Evolutionary conservation across 2,797 vertebrate genomes (phyloP), one percentile per base, ranked within the genome.

Genomic region (Clangula hyemalis): DNA sequence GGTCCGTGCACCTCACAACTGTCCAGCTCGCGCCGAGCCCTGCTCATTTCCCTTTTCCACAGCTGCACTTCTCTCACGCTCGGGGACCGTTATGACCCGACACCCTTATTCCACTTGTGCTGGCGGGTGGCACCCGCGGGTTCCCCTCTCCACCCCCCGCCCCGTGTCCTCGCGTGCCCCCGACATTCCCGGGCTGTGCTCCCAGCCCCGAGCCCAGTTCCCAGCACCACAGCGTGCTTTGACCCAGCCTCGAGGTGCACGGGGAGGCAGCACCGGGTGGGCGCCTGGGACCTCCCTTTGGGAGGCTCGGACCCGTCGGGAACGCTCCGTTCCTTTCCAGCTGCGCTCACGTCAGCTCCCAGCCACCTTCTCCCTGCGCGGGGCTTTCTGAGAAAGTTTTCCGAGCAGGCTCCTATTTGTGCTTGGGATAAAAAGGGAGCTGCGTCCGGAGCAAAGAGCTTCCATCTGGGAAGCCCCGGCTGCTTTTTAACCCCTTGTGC

Each of bases 311-410:
- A 0, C 14, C 2, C 24, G 30, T 30, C 1, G 0, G 5, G n/a
- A 34, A 2, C 0, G 1, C 51, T 32, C 81, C 2, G 13, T 41
- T 41, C 57, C 11, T 19, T 24, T 30, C 45, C 36, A 65, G 30
- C 91, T 57, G 60, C 1, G 0, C 27, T 3, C 1, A 5, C 1
- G 0, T 8, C 3, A 47, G 1, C 58, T 24, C 51, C 1, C 0
- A 13, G 34, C 27, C 8, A 0, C 45, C 0, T 54, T 18, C 4
- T 66, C 53, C 53, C 76, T 11, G 0, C 0, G 57, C 70, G 0
- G 4, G 84, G 34, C 49, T 36, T n/a, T 70, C 65, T 30, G 75
- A 58, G 69, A 56, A 30, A 70, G 6, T 24, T n/a, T n/a, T 30
- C 62, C 4, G 2, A 41, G 64, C 3, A 2, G 15, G 17, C 17